Evolutionary conservation across 2,113 vertebrate genomes (phyloP).

Genomic region (Mus pahari): DNA sequence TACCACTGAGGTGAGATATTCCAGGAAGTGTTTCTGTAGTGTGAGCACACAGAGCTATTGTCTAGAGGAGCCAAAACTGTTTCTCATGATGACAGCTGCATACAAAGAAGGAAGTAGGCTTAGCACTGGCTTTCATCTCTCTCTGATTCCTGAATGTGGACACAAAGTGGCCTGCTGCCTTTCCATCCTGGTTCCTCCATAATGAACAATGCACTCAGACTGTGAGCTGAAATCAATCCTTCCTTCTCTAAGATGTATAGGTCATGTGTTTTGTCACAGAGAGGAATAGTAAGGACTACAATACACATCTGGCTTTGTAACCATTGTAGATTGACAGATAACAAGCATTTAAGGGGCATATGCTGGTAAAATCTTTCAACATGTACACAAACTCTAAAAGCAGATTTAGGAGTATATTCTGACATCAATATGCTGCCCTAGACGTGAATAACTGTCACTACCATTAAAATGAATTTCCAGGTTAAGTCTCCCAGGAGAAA

Average conservation of each 20-base stretch:
- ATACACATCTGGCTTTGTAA: conserved; percentile 54
- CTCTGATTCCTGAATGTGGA: background rate
- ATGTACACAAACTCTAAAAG: conserved; percentile 72
- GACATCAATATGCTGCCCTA: conserved; percentile 62
- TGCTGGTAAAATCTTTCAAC: conserved; percentile 58
- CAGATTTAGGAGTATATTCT: conserved; percentile 69
- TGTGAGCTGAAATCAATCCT: background rate
- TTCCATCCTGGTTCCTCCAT: background rate
- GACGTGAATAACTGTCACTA: conserved; percentile 71
- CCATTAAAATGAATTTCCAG: conserved; percentile 75
- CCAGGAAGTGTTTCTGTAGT: background rate
- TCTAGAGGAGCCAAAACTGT: background rate
- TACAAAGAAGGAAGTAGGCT: background rate
- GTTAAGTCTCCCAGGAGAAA: conserved; percentile 77
- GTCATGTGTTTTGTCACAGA: background rate
- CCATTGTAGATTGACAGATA: conserved; percentile 35
- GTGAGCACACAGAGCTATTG: background rate
- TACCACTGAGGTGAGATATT: background rate
- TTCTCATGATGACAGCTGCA: background rate
- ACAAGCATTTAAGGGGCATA: conserved; percentile 64
- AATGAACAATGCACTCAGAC: fast-evolving
- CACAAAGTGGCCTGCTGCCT: background rate
- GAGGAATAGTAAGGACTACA: background rate
- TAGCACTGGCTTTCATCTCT: background rate
- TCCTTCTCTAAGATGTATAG: background rate